Conservation (phyloP, 2,888 invertebrate genomes). For the Meganola albula region DNA sequence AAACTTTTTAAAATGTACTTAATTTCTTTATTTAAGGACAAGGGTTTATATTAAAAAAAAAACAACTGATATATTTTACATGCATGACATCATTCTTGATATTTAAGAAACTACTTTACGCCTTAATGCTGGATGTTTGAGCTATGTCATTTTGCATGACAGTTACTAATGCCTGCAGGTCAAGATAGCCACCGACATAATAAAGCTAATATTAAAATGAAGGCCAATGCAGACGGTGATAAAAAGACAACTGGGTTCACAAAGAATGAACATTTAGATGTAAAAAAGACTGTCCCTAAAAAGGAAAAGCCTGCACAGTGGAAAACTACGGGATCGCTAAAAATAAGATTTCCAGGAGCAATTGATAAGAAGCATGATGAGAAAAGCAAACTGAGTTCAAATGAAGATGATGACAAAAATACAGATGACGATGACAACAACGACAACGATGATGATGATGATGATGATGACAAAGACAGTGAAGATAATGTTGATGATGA, state of each 20-base stretch:
- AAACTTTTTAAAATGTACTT: constrained; percentile 40
- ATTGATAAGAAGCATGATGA: constrained; percentile 22
- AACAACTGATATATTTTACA: constrained; percentile 52
- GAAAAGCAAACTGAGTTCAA: constrained; percentile 23
- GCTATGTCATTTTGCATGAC: constrained; percentile 79
- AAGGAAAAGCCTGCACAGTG: constrained; percentile 35
- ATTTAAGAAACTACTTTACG: constrained; percentile 49
- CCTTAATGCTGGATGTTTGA: constrained; percentile 75
- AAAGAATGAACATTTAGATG: constrained; percentile 35
- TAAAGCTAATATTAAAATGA: constrained; percentile 68
- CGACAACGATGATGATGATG: constrained; percentile 40
- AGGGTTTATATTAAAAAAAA: constrained; percentile 36
- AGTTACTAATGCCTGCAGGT: constrained; percentile 80
- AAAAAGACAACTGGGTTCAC: constrained; percentile 53
- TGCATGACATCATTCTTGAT: constrained; percentile 76
- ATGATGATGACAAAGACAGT: constrained; percentile 41
- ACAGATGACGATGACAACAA: constrained; percentile 50
- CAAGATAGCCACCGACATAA: constrained; percentile 73
- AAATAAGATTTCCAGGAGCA: constrained; percentile 43
- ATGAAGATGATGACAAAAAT: constrained; percentile 22
- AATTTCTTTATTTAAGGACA: constrained; percentile 25
- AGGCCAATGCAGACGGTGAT: constrained; percentile 74
- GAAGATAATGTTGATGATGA: constrained; percentile 72
- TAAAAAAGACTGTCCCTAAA: constrained; percentile 32
- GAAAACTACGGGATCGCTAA: constrained; percentile 56